Conservation (phyloP, 2,888 invertebrate species). For the Dicycla oo region DNA sequence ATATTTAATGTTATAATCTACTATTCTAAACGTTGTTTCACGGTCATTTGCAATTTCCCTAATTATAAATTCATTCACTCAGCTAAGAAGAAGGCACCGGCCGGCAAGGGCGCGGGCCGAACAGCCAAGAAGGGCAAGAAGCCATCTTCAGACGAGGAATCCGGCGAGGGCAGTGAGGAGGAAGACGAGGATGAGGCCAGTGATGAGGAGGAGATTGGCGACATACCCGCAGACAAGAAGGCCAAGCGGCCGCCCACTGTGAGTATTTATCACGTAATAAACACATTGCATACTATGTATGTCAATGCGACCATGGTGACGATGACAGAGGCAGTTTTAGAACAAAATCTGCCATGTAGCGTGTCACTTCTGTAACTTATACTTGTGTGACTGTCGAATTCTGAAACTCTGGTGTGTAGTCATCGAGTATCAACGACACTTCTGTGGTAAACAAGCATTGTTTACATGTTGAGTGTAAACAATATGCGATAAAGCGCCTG, state of each 20-base stretch:
- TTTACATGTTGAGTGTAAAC: background rate
- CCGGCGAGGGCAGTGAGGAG: slow-evolving; percentile 89
- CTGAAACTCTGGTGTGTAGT: background rate
- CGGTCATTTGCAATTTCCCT: background rate
- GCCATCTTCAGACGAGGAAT: slow-evolving; percentile 88
- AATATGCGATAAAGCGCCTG: background rate
- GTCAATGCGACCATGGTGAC: background rate
- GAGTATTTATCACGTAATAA: slow-evolving; percentile 56
- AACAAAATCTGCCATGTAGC: background rate
- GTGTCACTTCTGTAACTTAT: background rate
- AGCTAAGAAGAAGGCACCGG: slow-evolving; percentile 85
- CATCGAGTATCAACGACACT: background rate
- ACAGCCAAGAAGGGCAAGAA: slow-evolving; percentile 86
- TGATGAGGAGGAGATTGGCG: slow-evolving; percentile 87
- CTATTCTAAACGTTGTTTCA: background rate
- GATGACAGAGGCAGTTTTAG: background rate
- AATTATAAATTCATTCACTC: slow-evolving; percentile 1
- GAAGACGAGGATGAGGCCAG: slow-evolving; percentile 89
- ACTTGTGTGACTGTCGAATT: background rate
- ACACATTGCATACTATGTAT: background rate
- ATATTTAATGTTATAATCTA: background rate
- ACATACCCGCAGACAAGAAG: slow-evolving; percentile 92
- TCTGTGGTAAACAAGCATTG: background rate
- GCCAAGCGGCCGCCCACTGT: slow-evolving; percentile 92
- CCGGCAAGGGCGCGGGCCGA: slow-evolving; percentile 81